Evolutionary conservation across 1,140 invertebrate genomes (phyloP).

Genomic region (Platyura marginata): DNA sequence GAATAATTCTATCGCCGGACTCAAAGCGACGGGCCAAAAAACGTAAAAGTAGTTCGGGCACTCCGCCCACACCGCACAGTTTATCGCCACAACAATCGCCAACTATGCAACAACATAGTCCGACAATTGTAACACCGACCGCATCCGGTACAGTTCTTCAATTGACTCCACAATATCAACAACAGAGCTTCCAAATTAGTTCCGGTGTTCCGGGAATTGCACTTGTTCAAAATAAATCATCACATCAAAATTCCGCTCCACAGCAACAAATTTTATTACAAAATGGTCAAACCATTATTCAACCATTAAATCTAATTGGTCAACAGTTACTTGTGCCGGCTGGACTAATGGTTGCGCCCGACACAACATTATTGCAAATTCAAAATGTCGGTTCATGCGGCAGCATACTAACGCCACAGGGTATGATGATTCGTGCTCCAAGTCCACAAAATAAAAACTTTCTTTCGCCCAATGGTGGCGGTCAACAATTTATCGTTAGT

Average conservation of each 20-base stretch:
- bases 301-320: conserved; percentile 64
- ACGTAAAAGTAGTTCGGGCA: conserved; percentile 31
- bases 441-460: conserved; percentile 55
- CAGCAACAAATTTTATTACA: conserved; percentile 57
- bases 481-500: conserved; percentile 40
- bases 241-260: conserved; percentile 39
- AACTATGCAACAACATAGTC: conserved; percentile 20
- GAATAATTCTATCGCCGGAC: conserved; percentile 45
- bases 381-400: conserved; percentile 41
- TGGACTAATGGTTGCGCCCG: conserved; percentile 52
- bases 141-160: conserved; percentile 5
- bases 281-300: conserved; percentile 27
- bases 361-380: conserved; percentile 51
- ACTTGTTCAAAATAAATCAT: conserved; percentile 44
- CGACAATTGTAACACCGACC: conserved; percentile 11
- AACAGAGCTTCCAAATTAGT: conserved; percentile 41
- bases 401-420: conserved; percentile 22
- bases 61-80: conserved; percentile 8
- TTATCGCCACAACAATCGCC: conserved; percentile 21
- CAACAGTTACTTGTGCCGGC: conserved; percentile 70
- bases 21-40: conserved; percentile 55
- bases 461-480: conserved; percentile 47
- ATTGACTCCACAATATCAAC: conserved; percentile 36
- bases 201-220: conserved; percentile 30
- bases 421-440: conserved; percentile 59